Conservation (phyloP, 2,888 invertebrate species). For the Hirtodrosophila cameraria region DNA sequence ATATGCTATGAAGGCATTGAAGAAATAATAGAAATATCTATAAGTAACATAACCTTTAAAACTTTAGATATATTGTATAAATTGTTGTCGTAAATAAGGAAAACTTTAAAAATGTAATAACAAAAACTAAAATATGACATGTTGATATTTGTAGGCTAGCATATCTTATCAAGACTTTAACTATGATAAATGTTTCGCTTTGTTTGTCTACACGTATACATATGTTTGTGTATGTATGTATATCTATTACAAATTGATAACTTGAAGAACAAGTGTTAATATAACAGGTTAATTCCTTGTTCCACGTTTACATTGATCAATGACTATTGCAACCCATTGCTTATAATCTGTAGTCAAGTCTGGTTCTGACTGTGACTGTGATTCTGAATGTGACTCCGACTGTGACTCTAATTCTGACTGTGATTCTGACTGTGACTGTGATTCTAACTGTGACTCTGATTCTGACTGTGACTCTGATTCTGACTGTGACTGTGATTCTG, state of each 20-base stretch:
- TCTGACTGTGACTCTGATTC: no score
- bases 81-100: not conserved
- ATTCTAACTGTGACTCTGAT: no score
- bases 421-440: no score
- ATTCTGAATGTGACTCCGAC: no score
- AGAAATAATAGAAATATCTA: no score
- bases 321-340: slow-evolving; percentile 24
- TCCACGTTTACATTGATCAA: not conserved
- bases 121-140: no score
- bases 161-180: slow-evolving; percentile 43
- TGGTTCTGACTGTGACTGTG: slow-evolving; percentile 1
- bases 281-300: slow-evolving; percentile 13
- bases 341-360: not conserved
- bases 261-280: slow-evolving; percentile 15
- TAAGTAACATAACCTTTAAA: no score
- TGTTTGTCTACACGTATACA: not conserved
- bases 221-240: no score
- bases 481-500: no score
- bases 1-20: no score
- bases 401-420: no score
- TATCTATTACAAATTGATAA: slow-evolving; percentile 27
- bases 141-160: not conserved
- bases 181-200: slow-evolving; percentile 19
- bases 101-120: not conserved
- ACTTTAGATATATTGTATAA: no score